These are phyloP conservation scores for Ptychochromis oligacanthus DNA, from an alignment of 2,113 vertebrate genomes.

Conservation along the genomic window DNA sequence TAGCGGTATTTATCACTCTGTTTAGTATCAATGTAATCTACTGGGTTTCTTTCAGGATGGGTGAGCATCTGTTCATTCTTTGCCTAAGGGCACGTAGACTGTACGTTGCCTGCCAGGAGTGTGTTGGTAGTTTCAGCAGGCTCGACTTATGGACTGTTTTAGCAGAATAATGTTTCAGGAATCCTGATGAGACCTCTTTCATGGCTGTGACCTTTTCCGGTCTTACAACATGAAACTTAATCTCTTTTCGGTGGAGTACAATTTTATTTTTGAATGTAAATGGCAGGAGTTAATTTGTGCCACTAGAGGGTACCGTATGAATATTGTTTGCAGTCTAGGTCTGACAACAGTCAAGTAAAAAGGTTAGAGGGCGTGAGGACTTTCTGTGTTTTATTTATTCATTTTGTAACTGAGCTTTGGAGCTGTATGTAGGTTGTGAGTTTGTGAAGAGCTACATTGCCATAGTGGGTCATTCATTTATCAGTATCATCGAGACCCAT, in stretches of 20 bases:
- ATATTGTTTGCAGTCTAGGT: background rate
- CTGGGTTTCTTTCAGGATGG: background rate
- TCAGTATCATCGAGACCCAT: slow-evolving; percentile 17
- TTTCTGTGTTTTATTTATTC: slow-evolving; percentile 43
- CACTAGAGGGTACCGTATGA: slow-evolving; percentile 63
- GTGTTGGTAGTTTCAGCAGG: background rate
- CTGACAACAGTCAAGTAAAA: background rate
- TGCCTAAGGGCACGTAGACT: background rate
- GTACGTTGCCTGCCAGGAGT: background rate
- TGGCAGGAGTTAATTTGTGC: background rate
- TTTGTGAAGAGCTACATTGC: slow-evolving; percentile 38
- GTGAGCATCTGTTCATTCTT: slow-evolving; percentile 1
- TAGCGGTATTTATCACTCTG: slow-evolving; percentile 12
- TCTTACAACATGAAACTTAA: slow-evolving; percentile 17
- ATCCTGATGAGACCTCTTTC: slow-evolving; percentile 23
- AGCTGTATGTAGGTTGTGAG: slow-evolving; percentile 41
- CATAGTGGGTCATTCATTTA: slow-evolving; percentile 29
- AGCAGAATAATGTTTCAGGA: slow-evolving; percentile 15
- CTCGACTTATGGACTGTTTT: background rate
- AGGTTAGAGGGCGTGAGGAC: slow-evolving; percentile 4
- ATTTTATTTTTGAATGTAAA: background rate
- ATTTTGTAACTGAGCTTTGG: slow-evolving; percentile 22
- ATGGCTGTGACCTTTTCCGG: slow-evolving; percentile 48
- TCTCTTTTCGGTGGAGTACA: background rate
- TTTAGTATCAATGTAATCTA: slow-evolving; percentile 20